phyloP scores from a whole-genome alignment of 1,140 invertebrate genomes.

The Venustaconcha ellipsiformis region DNA sequence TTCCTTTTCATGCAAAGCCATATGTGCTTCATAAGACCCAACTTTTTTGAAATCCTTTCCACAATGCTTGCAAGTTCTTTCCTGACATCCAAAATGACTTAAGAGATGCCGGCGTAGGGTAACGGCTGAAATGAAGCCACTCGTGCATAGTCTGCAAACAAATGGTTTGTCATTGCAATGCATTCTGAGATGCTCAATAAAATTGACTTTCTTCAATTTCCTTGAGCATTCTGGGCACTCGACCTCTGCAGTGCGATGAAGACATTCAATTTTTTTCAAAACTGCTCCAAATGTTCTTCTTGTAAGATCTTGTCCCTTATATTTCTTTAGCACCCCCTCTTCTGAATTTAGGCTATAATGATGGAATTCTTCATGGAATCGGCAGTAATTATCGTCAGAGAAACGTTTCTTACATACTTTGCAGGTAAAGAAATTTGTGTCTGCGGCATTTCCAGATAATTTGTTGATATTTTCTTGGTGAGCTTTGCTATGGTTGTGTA shows the following conservation, averaged over 20 bases:
- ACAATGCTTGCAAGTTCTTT: constrained; percentile 55
- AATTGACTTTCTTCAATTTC: constrained; percentile 46
- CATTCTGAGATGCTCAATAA: constrained; percentile 58
- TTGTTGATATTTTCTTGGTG: constrained; percentile 48
- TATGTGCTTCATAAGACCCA: constrained; percentile 50
- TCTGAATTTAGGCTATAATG: constrained; percentile 57
- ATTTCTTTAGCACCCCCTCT: constrained; percentile 39
- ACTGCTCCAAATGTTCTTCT: constrained; percentile 46
- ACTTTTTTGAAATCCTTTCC: constrained; percentile 57
- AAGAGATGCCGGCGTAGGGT: constrained; percentile 61
- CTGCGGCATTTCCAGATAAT: constrained; percentile 26
- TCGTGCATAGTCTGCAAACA: constrained; percentile 54
- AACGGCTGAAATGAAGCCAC: constrained; percentile 45
- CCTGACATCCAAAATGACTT: constrained; percentile 54
- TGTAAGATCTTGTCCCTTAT: constrained; percentile 47
- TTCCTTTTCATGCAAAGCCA: constrained; percentile 48
- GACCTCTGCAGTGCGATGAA: constrained; percentile 36
- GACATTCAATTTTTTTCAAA: constrained; percentile 43
- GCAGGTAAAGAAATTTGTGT: constrained; percentile 41
- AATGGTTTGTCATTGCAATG: constrained; percentile 59
- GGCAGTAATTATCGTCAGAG: constrained; percentile 50
- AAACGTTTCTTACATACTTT: constrained; percentile 55
- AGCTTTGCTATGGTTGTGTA: constrained; percentile 47
- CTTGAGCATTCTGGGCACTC: constrained; percentile 62
- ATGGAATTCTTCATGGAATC: constrained; percentile 57